Evolutionary conservation across 1,140 invertebrate species (phyloP).

Genomic region (Meteorus sp.): DNA sequence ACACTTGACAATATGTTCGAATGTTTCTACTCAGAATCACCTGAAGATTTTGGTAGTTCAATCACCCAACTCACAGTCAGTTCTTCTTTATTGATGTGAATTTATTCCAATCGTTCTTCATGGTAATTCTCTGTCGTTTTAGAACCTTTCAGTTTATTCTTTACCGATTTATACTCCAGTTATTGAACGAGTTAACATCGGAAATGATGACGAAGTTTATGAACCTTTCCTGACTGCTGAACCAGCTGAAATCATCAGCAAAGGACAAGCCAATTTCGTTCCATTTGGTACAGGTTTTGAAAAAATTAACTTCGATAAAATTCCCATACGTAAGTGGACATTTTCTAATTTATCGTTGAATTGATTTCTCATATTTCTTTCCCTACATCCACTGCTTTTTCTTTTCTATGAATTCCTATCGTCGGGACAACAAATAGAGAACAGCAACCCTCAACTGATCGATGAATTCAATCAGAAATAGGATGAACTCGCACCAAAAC

Average conservation of each 20-base stretch:
- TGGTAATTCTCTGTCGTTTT: slow-evolving; percentile 3
- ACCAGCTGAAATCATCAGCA: too few relatives aligned
- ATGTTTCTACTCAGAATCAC: slow-evolving; percentile 64
- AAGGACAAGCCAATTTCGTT: too few relatives aligned
- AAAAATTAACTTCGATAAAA: slow-evolving; percentile 67
- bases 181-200: slow-evolving; percentile 70
- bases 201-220: too few relatives aligned
- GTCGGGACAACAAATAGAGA: too few relatives aligned
- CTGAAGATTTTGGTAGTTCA: slow-evolving; percentile 37
- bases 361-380: too few relatives aligned
- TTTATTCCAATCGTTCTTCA: slow-evolving; percentile 3
- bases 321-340: slow-evolving; percentile 33
- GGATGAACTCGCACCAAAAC: too few relatives aligned
- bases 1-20: slow-evolving; percentile 62
- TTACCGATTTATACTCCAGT: slow-evolving; percentile 67
- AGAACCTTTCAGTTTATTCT: slow-evolving; percentile 65
- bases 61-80: slow-evolving; percentile 14
- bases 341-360: too few relatives aligned
- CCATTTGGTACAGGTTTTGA: slow-evolving; percentile 69
- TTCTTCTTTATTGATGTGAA: too few relatives aligned
- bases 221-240: slow-evolving; percentile 68
- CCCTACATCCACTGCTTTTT: too few relatives aligned
- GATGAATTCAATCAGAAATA: too few relatives aligned
- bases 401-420: too few relatives aligned
- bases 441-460: too few relatives aligned